Evolutionary conservation across 2,797 vertebrate species (phyloP).

Genomic region (Propithecus deckenii): DNA sequence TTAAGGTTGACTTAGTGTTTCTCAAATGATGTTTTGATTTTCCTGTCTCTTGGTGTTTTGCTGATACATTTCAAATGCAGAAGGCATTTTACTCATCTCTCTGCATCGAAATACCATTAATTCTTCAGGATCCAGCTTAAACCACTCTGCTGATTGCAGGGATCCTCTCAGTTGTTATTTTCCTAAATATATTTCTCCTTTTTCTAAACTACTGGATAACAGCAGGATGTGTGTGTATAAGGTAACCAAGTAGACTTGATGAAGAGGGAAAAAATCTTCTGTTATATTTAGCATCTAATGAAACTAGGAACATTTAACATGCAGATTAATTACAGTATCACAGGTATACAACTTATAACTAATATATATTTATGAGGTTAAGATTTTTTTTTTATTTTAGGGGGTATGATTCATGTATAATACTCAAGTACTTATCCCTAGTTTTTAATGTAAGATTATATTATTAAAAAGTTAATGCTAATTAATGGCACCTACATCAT

Average conservation of each 20-base stretch:
- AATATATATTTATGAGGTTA: neutral
- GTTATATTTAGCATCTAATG: neutral
- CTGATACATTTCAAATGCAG: neutral
- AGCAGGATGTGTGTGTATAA: neutral
- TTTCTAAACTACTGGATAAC: neutral
- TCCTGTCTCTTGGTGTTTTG: neutral
- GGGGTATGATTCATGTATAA: neutral
- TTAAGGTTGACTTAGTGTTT: neutral
- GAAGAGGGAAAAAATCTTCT: neutral
- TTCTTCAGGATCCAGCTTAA: neutral
- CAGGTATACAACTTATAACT: neutral
- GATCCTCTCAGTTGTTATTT: neutral
- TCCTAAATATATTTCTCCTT: neutral
- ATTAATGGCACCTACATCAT: neutral
- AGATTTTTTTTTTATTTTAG: neutral
- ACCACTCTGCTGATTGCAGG: neutral
- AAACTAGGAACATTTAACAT: neutral
- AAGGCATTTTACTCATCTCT: neutral
- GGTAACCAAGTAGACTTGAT: neutral
- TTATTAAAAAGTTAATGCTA: neutral
- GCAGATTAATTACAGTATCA: neutral
- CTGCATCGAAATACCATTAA: neutral
- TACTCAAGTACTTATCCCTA: neutral
- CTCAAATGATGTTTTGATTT: slow-evolving; percentile 13
- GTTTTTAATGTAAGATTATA: neutral